These are phyloP conservation scores for Hypocryptadius cinnamomeus DNA, from an alignment of 2,113 vertebrate genomes.

Conservation along the genomic window DNA sequence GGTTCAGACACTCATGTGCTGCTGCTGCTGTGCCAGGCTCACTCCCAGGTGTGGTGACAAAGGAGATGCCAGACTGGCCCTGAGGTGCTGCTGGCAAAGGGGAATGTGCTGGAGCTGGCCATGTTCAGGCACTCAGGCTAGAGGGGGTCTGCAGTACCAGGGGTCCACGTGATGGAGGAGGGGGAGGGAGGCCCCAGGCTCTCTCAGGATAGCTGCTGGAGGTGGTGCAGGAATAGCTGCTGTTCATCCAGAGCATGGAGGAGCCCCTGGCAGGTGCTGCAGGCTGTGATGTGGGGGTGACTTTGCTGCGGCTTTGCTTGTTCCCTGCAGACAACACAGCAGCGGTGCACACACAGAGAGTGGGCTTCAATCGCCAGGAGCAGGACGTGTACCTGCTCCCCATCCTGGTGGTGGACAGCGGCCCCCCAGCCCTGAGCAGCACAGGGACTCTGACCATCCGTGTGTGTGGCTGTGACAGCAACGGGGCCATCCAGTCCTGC, in stretches of 20 bases:
- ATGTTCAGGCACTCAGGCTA: accelerated
- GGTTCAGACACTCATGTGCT: not conserved
- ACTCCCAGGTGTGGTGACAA: accelerated
- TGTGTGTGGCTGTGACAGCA: conserved; percentile 88
- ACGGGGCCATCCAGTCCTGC: conserved; percentile 90
- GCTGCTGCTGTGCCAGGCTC: not conserved
- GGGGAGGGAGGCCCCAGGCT: not conserved
- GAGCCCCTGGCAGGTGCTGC: not conserved
- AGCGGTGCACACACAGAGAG: conserved; percentile 82
- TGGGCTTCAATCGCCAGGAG: conserved; percentile 92
- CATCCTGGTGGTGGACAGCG: conserved; percentile 92
- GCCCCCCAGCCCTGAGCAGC: conserved; percentile 90
- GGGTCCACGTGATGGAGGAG: not conserved
- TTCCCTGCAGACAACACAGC: conserved; percentile 85
- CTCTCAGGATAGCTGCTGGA: not conserved
- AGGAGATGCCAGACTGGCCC: not conserved
- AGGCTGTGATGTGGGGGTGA: not conserved
- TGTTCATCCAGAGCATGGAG: not conserved
- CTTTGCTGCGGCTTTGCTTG: not conserved
- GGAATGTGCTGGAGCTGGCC: not conserved
- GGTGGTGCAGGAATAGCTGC: not conserved
- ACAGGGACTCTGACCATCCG: conserved; percentile 94
- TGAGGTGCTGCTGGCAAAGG: not conserved
- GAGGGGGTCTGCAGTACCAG: not conserved
- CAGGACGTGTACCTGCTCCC: conserved; percentile 93